Conservation (phyloP, 1,140 invertebrate genomes). For the Cotesia chilonis region DNA sequence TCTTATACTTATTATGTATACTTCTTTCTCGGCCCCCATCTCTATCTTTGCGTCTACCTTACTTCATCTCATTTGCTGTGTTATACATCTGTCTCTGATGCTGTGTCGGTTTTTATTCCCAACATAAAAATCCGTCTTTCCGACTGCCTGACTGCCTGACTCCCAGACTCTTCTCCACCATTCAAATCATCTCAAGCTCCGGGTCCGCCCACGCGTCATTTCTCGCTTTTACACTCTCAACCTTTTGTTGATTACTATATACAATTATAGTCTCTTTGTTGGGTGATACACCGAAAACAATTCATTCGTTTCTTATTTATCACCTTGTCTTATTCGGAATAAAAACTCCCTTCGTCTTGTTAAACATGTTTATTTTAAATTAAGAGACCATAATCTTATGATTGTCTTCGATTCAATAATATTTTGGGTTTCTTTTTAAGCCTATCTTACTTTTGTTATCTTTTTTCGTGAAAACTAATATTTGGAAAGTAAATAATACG, state of each 20-base stretch:
- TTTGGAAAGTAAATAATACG: too few relatives aligned
- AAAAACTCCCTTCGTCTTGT: not conserved
- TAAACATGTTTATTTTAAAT: too few relatives aligned
- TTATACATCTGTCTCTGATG: not conserved
- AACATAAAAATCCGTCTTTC: slow-evolving; percentile 5
- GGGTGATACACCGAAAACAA: too few relatives aligned
- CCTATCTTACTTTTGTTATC: too few relatives aligned
- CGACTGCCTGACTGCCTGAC: not conserved
- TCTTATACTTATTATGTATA: too few relatives aligned
- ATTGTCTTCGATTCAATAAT: too few relatives aligned
- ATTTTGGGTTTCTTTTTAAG: too few relatives aligned
- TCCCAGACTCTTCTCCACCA: slow-evolving; percentile 26
- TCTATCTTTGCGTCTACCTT: not conserved
- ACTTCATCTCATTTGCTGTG: not conserved
- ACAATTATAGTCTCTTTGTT: slow-evolving; percentile 3
- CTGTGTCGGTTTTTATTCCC: not conserved
- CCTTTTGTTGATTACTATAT: slow-evolving; percentile 17
- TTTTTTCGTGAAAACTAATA: too few relatives aligned
- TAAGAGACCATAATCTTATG: too few relatives aligned
- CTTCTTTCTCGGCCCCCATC: not conserved
- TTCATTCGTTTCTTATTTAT: slow-evolving; percentile 4
- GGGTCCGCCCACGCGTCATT: slow-evolving; percentile 22
- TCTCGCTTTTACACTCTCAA: slow-evolving; percentile 16
- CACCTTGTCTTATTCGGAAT: not conserved
- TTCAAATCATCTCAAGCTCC: slow-evolving; percentile 27